phyloP scores from a whole-genome alignment of 2,113 vertebrate genomes.

The Oreamnos americanus region DNA sequence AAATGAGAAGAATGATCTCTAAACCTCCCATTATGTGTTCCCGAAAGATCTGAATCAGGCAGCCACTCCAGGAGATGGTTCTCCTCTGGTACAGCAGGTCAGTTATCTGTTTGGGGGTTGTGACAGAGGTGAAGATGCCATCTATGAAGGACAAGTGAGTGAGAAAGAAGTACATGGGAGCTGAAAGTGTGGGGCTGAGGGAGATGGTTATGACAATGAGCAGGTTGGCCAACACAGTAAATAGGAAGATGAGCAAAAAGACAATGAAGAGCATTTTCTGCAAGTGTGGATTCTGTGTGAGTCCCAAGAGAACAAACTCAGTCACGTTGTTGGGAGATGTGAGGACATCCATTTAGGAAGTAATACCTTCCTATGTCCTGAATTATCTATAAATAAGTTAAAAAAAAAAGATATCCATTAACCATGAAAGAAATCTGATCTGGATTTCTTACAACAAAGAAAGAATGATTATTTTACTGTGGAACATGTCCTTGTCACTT shows the following conservation, averaged over 20 bases:
- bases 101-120: slow-evolving; percentile 60
- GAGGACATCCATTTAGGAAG: neutral
- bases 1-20: slow-evolving; percentile 61
- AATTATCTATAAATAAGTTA: neutral
- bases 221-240: neutral
- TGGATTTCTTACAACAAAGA: neutral
- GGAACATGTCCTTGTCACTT: neutral
- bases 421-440: neutral
- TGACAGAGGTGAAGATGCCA: slow-evolving; percentile 62
- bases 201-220: neutral
- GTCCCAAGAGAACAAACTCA: neutral
- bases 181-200: neutral
- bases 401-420: neutral
- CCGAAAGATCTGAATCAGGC: slow-evolving; percentile 62
- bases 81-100: slow-evolving; percentile 45
- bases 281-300: neutral
- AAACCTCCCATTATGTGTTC: slow-evolving; percentile 60
- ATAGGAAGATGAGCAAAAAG: neutral
- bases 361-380: neutral
- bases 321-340: neutral
- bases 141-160: slow-evolving; percentile 67
- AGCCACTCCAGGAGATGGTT: slow-evolving; percentile 47
- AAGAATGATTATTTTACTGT: neutral
- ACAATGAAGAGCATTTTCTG: neutral
- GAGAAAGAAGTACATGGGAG: slow-evolving; percentile 73